A percentile compares a stretch with the other conserved stretches of the same genome.
These are phyloP conservation scores for Falcaria lacertinaria DNA, from an alignment of 2,888 invertebrate genomes.

Conservation along the genomic window DNA sequence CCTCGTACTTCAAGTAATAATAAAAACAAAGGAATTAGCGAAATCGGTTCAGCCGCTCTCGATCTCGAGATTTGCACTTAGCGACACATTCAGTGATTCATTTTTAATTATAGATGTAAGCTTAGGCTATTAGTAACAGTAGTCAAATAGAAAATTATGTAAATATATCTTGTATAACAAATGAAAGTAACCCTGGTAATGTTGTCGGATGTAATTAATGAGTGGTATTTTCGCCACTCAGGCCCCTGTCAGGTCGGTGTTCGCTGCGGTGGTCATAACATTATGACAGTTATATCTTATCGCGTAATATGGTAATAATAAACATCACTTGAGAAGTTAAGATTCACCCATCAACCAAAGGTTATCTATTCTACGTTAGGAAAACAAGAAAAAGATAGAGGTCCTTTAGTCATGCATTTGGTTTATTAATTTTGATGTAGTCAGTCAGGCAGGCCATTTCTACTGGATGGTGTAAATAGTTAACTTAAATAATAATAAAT, in stretches of 20 bases:
- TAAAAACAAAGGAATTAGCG: too few species aligned
- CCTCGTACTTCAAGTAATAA: too few species aligned
- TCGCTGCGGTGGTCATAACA: constrained; percentile 40
- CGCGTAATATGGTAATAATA: constrained; percentile 12
- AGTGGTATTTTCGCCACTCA: constrained; percentile 55
- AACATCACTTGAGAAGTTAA: constrained; percentile 9
- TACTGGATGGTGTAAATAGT: too few species aligned
- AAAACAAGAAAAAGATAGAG: too few species aligned
- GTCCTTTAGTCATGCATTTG: too few species aligned
- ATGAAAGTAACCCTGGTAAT: constrained; percentile 59
- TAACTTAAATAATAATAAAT: too few species aligned
- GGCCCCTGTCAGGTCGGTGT: constrained; percentile 37
- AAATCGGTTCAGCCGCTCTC: too few species aligned
- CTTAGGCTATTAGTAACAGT: constrained; percentile 15
- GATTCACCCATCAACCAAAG: constrained; percentile 1
- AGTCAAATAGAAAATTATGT: constrained; percentile 42
- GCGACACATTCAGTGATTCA: too few species aligned
- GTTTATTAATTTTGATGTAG: too few species aligned
- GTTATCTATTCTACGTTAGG: background rate
- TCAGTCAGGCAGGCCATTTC: too few species aligned
- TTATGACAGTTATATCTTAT: constrained; percentile 41
- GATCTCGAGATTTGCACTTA: too few species aligned
- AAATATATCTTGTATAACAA: constrained; percentile 63
- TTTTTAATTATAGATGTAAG: background rate
- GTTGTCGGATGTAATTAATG: constrained; percentile 62